A percentile compares a stretch with the other conserved stretches of the same genome.
These are phyloP conservation scores for Megalops cyprinoides DNA, from an alignment of 2,797 vertebrate species.

Conservation along the genomic window DNA sequence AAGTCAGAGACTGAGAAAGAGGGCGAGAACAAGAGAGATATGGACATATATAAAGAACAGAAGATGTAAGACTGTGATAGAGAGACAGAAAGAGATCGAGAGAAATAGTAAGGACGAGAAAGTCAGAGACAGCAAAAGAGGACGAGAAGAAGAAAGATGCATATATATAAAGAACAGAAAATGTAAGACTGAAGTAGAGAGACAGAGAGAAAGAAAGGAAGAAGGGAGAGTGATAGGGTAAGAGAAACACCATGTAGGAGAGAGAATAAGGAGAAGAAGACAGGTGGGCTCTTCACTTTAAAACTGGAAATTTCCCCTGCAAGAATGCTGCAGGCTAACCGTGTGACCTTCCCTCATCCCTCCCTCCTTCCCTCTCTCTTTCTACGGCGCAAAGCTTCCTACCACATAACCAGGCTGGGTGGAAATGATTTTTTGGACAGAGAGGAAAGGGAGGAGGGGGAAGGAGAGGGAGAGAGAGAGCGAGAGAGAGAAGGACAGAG, in stretches of 20 bases:
- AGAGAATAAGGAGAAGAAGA: too few species aligned
- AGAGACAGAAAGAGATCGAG: constrained; percentile 27
- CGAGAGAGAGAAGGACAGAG: background rate
- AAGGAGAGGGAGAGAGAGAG: background rate
- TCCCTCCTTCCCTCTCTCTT: background rate
- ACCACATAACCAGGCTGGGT: background rate
- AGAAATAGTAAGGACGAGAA: constrained; percentile 34
- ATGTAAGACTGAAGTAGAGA: constrained; percentile 19
- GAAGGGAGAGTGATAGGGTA: background rate
- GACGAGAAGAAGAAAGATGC: constrained; percentile 32
- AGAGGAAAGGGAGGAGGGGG: background rate
- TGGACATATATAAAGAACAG: too few species aligned
- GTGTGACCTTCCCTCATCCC: background rate
- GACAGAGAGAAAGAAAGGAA: constrained; percentile 15
- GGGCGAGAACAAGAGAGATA: constrained; percentile 33
- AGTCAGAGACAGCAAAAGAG: constrained; percentile 39
- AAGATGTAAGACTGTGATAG: constrained; percentile 45
- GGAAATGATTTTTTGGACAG: background rate
- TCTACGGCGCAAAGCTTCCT: background rate
- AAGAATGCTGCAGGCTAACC: too few species aligned
- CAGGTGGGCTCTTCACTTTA: too few species aligned
- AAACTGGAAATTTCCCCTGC: too few species aligned
- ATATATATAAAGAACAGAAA: background rate
- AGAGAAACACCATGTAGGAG: background rate
- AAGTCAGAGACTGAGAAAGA: constrained; percentile 40